Conservation (phyloP, 2,113 vertebrate genomes). For the Cynocephalus volans region DNA sequence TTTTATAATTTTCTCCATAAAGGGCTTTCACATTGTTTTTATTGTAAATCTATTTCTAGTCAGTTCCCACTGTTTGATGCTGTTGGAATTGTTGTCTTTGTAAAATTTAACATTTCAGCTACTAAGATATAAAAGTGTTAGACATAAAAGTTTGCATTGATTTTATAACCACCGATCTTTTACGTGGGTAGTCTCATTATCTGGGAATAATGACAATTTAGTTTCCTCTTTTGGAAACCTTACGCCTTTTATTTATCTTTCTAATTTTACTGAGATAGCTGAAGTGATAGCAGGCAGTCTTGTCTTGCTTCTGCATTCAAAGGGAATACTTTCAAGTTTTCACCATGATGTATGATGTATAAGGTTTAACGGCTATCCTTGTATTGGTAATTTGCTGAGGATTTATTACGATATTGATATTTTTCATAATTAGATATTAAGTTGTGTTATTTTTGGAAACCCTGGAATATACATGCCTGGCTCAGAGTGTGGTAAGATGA, state of each 20-base stretch:
- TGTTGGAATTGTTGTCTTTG: neutral
- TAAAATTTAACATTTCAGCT: neutral
- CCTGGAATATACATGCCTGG: neutral
- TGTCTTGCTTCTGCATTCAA: neutral
- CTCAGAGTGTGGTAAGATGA: neutral
- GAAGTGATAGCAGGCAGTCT: rapidly evolving
- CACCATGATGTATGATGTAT: neutral
- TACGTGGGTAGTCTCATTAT: neutral
- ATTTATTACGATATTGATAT: neutral
- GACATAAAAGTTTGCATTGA: neutral
- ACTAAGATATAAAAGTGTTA: neutral
- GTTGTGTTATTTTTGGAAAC: neutral
- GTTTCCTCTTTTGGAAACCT: neutral
- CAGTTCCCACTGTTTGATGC: neutral
- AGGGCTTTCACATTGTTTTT: neutral
- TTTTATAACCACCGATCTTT: neutral
- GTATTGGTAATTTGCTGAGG: neutral
- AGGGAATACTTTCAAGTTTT: neutral
- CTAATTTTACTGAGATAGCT: neutral
- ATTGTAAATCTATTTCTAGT: neutral
- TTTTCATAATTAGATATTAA: neutral
- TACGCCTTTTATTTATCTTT: neutral
- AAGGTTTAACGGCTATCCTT: neutral
- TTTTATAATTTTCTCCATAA: neutral
- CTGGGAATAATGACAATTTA: neutral